Evolutionary conservation across 1,140 invertebrate species (phyloP), one percentile per base, ranked within the genome.

Genomic region (Cotesia typhae): DNA sequence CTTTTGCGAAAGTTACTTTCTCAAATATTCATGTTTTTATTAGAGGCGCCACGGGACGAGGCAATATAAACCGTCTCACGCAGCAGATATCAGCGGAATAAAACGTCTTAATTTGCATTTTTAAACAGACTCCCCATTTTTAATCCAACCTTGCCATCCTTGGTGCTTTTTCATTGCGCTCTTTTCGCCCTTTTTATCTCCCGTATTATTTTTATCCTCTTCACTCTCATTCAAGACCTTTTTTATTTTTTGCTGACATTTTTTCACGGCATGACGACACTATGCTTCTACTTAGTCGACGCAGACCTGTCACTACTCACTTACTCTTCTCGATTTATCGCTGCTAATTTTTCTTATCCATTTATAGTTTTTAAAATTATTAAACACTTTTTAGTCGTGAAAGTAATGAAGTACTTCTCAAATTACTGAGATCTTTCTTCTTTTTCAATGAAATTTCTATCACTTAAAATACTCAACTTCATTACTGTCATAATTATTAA

Each of bases 31-130:
- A 74, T 74, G 73, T 55, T 74, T 74, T 74, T 74, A 74, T 74
- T 74, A 74, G 35, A 35, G 37, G 41, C 69, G 53, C 55, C 68
- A 57, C 37, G 67, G 64, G 66, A 55, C 37, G 47, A 41, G 5
- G 47, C 68, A 70, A 51, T 61, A 63, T 61, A 52, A 70, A 63
- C 57, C 59, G 68, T 70, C 68, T 61, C 66, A 71, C 55, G 66
- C 47, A 66, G 75, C 73, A 77, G 73, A 77, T 80, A 74, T 78
- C 70, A 66, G 64, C 72, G 51, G 76, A 78, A 80, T 76, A 77
- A 79, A 81, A 79, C 75, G 76, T 78, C 73, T 81, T 78, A 78
- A 81, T 81, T 81, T 81, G 75, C 78, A 81, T 81, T 75, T 79
- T 80, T 78, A 80, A 80, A 71, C 73, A 80, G 76, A 57, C 61